phyloP scores from a whole-genome alignment of 2,888 invertebrate genomes.

The Dolichopus griseipennis region DNA sequence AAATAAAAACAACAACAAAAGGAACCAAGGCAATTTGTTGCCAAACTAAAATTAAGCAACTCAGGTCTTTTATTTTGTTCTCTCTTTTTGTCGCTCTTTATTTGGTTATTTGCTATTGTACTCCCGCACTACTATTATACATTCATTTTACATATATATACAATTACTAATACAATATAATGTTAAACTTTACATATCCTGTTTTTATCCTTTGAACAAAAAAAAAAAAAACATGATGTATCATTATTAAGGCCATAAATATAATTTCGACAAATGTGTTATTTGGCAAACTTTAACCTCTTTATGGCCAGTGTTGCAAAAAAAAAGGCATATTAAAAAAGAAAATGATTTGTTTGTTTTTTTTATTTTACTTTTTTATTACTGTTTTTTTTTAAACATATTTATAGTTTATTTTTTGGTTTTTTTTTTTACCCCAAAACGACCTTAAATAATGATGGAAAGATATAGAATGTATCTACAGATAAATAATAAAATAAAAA shows the following conservation, averaged over 20 bases:
- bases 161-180: not conserved
- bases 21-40: no score
- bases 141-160: no score
- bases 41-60: not conserved
- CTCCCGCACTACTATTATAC: no score
- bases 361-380: not conserved
- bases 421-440: no score
- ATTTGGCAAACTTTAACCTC: slow-evolving; percentile 9
- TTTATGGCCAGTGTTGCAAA: slow-evolving; percentile 1
- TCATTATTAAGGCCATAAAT: slow-evolving; percentile 9
- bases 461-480: no score
- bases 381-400: no score
- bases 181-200: not conserved
- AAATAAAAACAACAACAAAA: not conserved
- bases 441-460: no score
- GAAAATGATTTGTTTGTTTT: not conserved
- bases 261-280: slow-evolving; percentile 9
- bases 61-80: no score
- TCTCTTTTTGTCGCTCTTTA: no score
- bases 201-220: not conserved
- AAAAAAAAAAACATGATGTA: slow-evolving; percentile 3
- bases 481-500: no score
- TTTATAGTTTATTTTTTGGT: no score
- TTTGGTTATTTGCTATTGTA: no score
- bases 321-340: not conserved